Evolutionary conservation across 2,797 vertebrate species (phyloP).

Genomic region (Dipus sagitta): DNA sequence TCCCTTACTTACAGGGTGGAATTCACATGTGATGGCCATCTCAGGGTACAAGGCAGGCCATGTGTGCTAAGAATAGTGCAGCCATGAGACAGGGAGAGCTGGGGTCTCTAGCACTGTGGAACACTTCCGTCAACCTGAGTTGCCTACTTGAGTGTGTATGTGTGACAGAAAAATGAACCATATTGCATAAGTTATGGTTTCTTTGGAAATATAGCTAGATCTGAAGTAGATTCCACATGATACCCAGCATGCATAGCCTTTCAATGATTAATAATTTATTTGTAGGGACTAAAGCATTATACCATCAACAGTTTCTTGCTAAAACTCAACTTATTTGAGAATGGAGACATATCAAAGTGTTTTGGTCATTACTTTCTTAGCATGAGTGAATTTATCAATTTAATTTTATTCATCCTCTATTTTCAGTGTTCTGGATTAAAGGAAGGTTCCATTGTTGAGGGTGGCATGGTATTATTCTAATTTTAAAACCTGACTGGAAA

Average conservation of each 20-base stretch:
- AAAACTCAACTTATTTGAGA: background rate
- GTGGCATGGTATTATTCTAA: background rate
- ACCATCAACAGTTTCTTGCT: background rate
- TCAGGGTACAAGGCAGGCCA: background rate
- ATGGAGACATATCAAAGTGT: background rate
- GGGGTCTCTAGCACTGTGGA: background rate
- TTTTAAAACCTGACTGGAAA: background rate
- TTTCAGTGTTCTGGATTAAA: slow-evolving; percentile 12
- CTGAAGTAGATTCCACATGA: background rate
- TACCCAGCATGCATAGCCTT: background rate
- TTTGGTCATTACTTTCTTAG: slow-evolving; percentile 24
- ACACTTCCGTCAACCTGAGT: background rate
- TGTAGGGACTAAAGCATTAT: background rate
- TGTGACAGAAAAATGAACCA: background rate
- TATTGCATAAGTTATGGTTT: background rate
- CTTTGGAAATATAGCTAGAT: background rate
- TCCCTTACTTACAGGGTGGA: background rate
- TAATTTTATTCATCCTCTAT: background rate
- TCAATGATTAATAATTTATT: slow-evolving; percentile 8
- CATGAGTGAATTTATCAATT: background rate
- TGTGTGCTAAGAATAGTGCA: background rate
- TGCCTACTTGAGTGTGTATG: background rate
- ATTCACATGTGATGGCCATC: background rate
- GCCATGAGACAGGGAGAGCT: background rate
- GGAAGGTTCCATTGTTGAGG: background rate